Base-by-base conservation (phyloP, 2,113 vertebrate species). In the Zootoca vivipara region DNA sequence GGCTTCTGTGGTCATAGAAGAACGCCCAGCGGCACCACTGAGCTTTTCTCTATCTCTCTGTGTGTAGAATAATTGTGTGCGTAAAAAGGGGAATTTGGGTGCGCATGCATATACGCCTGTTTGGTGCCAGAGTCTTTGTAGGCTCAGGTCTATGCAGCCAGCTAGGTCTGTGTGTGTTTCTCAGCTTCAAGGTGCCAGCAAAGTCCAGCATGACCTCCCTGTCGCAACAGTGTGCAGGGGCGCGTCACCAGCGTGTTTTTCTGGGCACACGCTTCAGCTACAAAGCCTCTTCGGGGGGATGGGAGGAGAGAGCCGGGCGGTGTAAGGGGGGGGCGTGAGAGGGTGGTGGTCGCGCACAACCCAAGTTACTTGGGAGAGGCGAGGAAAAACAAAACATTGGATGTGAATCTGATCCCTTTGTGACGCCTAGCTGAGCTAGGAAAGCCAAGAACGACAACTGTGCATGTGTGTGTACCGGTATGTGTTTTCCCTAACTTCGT, bases 301-400 rank as follows among this genome's bases (percentile, higher is more conserved):
- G 73, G 58, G 58, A 18, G 84, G 83, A 69, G 67, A 40, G n/a
- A 73, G n/a, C n/a, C 13, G 12, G 18, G 72, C n/a, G 16, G 7
- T 13, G 33, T 16, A 22, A 52, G 26, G 30, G 58, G 62, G 1
- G 62, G 22, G 46, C n/a, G 42, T n/a, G 82, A 30, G 38, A 58
- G 28, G 77, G 28, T 79, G 28, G 58, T 62, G 58, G n/a, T n/a
- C 82, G 42, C 26, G 38, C 1, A 24, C 78, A 78, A 18, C 40
- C 58, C 1, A 46, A 85, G 1, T 40, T 73, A 28, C 85, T 81
- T 10, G 1, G 13, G 33, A 33, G 58, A 46, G 90, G 73, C 81
- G 86, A 87, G 89, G 87, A 90, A 10, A 85, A 64, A 30, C 92
- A 93, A 93, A 92, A 92, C 91, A 89, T 46, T 52, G 65, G 64